A percentile compares a stretch with the other conserved stretches of the same genome.
Conservation (phyloP, 2,888 invertebrate species). For the Tridacna crocea region DNA sequence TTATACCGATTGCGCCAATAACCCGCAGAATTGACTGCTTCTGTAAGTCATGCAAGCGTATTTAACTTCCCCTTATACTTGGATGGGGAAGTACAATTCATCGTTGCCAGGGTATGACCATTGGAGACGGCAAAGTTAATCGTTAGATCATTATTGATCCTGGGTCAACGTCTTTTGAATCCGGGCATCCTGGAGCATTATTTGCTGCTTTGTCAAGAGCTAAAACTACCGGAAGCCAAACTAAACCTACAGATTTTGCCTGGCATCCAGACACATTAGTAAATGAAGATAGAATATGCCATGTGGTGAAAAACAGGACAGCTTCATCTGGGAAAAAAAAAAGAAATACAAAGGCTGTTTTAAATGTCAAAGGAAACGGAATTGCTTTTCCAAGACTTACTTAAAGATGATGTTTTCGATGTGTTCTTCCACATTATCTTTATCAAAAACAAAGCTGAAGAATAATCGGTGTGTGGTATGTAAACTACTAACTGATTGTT, state of each 20-base stretch:
- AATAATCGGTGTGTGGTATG: no score
- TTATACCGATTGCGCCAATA: slow-evolving; percentile 45
- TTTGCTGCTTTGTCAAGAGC: slow-evolving; percentile 61
- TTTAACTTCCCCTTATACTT: slow-evolving; percentile 51
- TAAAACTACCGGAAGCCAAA: slow-evolving; percentile 40
- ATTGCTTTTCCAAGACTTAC: no score
- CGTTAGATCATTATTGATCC: slow-evolving; percentile 42
- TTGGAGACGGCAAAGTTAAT: slow-evolving; percentile 33
- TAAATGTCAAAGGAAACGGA: no score
- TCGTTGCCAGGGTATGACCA: slow-evolving; percentile 56
- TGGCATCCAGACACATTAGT: neutral
- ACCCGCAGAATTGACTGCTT: slow-evolving; percentile 50
- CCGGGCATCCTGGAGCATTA: slow-evolving; percentile 53
- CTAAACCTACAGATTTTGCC: neutral
- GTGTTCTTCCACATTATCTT: no score
- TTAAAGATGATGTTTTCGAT: no score
- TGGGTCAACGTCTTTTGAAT: slow-evolving; percentile 50
- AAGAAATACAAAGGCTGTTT: neutral
- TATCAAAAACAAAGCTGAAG: no score
- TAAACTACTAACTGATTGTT: no score
- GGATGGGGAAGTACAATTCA: slow-evolving; percentile 60
- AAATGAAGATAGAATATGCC: neutral
- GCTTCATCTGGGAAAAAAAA: slow-evolving; percentile 50
- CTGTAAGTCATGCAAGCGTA: slow-evolving; percentile 40
- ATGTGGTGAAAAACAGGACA: slow-evolving; percentile 2